Conservation (phyloP, 2,888 invertebrate species). For the Drosophila birchii region DNA sequence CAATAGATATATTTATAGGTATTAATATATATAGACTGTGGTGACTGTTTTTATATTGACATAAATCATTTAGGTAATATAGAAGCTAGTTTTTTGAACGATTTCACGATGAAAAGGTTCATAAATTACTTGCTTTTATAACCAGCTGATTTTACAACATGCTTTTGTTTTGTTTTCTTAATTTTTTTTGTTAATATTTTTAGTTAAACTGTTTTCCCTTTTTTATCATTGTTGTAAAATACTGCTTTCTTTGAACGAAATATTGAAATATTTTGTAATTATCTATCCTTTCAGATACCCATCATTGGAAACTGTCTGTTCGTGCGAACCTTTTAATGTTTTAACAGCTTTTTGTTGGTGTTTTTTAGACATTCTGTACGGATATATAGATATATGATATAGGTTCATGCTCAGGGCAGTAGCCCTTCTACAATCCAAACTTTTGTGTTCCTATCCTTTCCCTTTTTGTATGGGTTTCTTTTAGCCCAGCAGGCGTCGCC, state of each 20-base stretch:
- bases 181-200: not conserved
- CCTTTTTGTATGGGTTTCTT: not conserved
- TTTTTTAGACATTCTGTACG: not conserved
- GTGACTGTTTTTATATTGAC: slow-evolving; percentile 6
- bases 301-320: not conserved
- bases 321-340: not conserved
- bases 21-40: slow-evolving; percentile 12
- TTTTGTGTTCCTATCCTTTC: not conserved
- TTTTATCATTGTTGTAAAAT: slow-evolving; percentile 3
- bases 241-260: slow-evolving; percentile 4
- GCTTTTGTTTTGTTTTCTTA: not conserved
- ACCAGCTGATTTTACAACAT: not conserved
- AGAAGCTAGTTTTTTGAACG: not conserved
- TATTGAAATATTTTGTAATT: not conserved
- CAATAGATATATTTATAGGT: slow-evolving; percentile 9
- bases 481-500: not conserved
- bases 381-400: not conserved
- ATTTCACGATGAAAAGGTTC: not conserved
- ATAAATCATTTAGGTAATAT: not conserved
- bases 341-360: no score
- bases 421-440: not conserved
- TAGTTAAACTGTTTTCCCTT: not conserved
- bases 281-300: not conserved
- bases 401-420: not conserved
- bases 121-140: not conserved